Evolutionary conservation across 2,888 invertebrate species (phyloP), one percentile per base, ranked within the genome.

Genomic region (Cyclophora punctaria): DNA sequence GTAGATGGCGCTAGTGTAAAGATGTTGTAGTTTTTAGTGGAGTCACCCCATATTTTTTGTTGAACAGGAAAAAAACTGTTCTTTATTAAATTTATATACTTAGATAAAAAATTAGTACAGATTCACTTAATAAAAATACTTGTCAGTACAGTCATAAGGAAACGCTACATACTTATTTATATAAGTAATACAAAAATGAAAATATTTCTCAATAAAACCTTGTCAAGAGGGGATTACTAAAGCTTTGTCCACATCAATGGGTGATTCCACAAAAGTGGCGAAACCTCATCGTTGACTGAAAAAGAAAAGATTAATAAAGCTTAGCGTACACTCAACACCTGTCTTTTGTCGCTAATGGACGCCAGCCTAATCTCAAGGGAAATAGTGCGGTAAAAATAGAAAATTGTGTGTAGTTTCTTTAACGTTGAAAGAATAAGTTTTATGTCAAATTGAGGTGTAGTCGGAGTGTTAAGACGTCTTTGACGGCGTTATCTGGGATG

Each of bases 281-380:
- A 85, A 82, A 69, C 76, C 80, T 67, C 73, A 69, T 66, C 56
- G 59, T 65, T 66, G 63, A 78, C 43, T 49, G 57, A 56, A 56
- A 56, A 72, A 84, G 81, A 83, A 84, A 85, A 87, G 86, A 85
- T 87, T 86, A 86, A 87, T 87, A 87, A 86, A 85, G 87, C 87
- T 87, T 87, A 87, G 75, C 66, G 72, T 70, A 78, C 80, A 81
- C 80, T 69, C 71, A 74, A 83, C 87, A 87, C 87, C 87, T 87
- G 87, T 78, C 83, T 73, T 87, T 87, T 87, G 86, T 87, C 80
- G 77, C 83, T 87, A 87, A 87, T 87, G 87, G 87, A 86, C 63
- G 54, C 62, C 48, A 62, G 56, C 68, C 62, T 80, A 81, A 81
- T 80, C 80, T 67, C 57, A 47, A 57, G 66, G 61, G 64, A 67